Base-by-base conservation (phyloP, 2,888 invertebrate genomes). In the Hyalella azteca region DNA sequence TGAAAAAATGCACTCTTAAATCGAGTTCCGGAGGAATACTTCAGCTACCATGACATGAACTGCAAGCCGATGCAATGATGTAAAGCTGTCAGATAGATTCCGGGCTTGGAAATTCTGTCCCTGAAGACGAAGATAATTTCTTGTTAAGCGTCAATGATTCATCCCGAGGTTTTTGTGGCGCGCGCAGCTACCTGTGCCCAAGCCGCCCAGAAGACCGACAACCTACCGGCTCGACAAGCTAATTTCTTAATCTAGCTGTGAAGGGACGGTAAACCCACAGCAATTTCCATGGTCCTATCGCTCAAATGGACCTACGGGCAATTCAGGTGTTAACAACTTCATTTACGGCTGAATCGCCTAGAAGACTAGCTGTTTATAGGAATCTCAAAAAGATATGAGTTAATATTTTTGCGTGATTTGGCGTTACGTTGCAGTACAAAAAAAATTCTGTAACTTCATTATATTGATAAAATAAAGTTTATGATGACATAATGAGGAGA, bases 231-330 rank as follows among this genome's bases (percentile, higher is more conserved):
- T 36, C 36, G 66, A 36, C 66, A 11, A 66, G 66, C 66, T 66
- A 66, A 66, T 66, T 66, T 66, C 66, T 66, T 66, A 66, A 66
- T 66, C 66, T 66, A 66, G 66, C 66, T 66, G 66, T 66, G 66
- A 66, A 66, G 66, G 39, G 66, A 66, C 66, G 66, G 66, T 75
- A 75, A 75, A 75, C 75, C 40, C 45, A 75, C 75, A 75, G 75
- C 75, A 75, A 75, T 75, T 75, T 75, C 36, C 75, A 75, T 48
- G 75, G 75, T 75, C 41, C 29, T 75, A 75, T 75, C 75, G 75
- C 75, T 39, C 45, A 75, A 75, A 48, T 75, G 75, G 75, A 75
- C 75, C 75, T 45, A 75, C 75, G 45, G 75, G 75, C 36, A 75
- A 75, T 75, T 39, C 4, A 26, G 40, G 75, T 11, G 11, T 75